phyloP scores from a whole-genome alignment of 2,888 invertebrate genomes.

The Drymonia ruficornis region DNA sequence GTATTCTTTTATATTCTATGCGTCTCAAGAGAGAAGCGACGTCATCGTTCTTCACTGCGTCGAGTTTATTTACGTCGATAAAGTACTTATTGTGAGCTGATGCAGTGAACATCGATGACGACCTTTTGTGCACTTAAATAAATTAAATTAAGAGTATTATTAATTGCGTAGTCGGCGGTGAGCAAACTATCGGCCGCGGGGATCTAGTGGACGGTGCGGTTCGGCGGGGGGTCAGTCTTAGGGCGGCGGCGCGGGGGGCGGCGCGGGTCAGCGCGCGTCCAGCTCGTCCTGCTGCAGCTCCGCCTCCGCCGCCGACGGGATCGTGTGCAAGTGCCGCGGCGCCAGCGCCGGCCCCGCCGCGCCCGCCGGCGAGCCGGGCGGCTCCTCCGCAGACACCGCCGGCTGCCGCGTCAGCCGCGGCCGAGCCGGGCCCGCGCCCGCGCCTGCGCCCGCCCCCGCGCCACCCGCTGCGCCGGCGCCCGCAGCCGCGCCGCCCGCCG shows the following conservation, averaged over 20 bases:
- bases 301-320: constrained; percentile 73
- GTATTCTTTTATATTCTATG: not conserved
- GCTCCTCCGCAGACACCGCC: constrained; percentile 91
- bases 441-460: constrained; percentile 80
- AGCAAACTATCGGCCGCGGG: not conserved
- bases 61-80: not conserved
- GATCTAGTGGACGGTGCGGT: constrained; percentile 51
- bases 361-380: constrained; percentile 61
- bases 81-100: not conserved
- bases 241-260: constrained; percentile 2
- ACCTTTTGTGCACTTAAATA: not conserved
- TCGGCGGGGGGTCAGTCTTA: not conserved
- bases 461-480: constrained; percentile 91
- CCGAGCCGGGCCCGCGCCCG: constrained; percentile 85
- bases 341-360: constrained; percentile 42
- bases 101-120: not conserved
- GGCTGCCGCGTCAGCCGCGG: constrained; percentile 92
- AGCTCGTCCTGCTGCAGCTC: constrained; percentile 61
- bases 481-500: constrained; percentile 86
- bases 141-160: not conserved
- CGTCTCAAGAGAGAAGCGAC: not conserved
- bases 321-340: constrained; percentile 67
- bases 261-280: constrained; percentile 48
- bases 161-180: not conserved
- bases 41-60: not conserved